Conservation (phyloP, 1,140 invertebrate genomes). For the Pogonomyrmex californicus region DNA sequence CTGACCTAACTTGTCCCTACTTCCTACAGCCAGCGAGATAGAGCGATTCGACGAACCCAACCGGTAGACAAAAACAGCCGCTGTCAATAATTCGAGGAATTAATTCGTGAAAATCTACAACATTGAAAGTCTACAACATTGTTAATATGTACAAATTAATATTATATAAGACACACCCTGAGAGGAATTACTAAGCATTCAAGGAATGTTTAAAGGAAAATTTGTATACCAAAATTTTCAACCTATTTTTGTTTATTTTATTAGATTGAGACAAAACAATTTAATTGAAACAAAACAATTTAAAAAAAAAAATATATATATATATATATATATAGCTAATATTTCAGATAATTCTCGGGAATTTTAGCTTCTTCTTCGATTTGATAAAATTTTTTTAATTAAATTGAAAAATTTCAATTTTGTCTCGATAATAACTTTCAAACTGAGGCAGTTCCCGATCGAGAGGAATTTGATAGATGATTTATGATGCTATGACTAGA, state of each 20-base stretch:
- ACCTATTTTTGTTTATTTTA: neutral
- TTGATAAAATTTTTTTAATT: neutral
- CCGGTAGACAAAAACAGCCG: constrained; percentile 30
- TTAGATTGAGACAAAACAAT: neutral
- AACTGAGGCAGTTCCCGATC: neutral
- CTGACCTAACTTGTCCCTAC: constrained; percentile 74
- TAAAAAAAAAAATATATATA: neutral
- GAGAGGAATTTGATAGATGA: constrained; percentile 30
- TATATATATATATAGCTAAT: neutral
- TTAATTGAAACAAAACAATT: neutral
- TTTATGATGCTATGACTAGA: constrained; percentile 33
- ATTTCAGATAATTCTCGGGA: neutral
- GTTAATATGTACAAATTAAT: neutral
- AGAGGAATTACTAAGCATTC: neutral
- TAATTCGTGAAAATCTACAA: constrained; percentile 3
- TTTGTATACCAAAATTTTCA: neutral
- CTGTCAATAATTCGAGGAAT: constrained; percentile 8
- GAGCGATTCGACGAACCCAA: neutral
- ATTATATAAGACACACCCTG: neutral
- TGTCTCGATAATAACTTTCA: neutral
- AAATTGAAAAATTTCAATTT: neutral
- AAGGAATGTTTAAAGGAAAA: neutral
- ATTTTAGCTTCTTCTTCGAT: neutral
- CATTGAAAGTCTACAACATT: no score
- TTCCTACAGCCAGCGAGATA: constrained; percentile 38